These are phyloP conservation scores for Cisticola juncidis DNA, from an alignment of 2,113 vertebrate genomes.

Conservation along the genomic window DNA sequence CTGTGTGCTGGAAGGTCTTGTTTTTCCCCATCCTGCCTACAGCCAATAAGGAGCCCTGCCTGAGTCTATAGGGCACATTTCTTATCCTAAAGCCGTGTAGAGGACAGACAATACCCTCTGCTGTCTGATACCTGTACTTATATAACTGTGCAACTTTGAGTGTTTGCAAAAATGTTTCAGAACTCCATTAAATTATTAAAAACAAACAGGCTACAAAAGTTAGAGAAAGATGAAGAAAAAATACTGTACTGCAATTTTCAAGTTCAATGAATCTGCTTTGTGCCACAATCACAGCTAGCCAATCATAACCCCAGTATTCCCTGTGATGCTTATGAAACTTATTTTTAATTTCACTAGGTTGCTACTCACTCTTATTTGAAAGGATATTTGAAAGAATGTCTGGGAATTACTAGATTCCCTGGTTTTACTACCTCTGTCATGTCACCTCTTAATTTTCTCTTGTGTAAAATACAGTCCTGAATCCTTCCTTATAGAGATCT, in stretches of 20 bases:
- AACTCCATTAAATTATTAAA: background rate
- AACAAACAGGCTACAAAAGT: background rate
- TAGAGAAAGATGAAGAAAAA: background rate
- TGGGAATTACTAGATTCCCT: background rate
- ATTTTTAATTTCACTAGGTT: slow-evolving; percentile 33
- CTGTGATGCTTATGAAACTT: slow-evolving; percentile 14
- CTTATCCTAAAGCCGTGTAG: background rate
- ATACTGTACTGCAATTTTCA: background rate
- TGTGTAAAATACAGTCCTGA: background rate
- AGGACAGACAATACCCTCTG: background rate
- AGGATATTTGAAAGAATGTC: background rate
- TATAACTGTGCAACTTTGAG: background rate
- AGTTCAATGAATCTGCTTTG: background rate
- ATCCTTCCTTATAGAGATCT: background rate
- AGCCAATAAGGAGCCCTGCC: background rate
- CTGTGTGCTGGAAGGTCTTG: background rate
- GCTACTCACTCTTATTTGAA: background rate
- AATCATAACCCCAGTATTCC: background rate
- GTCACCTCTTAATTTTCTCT: slow-evolving; percentile 20
- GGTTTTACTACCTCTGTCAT: background rate
- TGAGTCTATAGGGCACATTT: background rate
- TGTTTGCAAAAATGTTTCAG: background rate
- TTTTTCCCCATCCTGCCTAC: background rate
- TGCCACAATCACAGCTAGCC: background rate
- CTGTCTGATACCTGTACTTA: background rate